Evolutionary conservation across 1,140 invertebrate species (phyloP).

Genomic region (Trichoplusia ni): DNA sequence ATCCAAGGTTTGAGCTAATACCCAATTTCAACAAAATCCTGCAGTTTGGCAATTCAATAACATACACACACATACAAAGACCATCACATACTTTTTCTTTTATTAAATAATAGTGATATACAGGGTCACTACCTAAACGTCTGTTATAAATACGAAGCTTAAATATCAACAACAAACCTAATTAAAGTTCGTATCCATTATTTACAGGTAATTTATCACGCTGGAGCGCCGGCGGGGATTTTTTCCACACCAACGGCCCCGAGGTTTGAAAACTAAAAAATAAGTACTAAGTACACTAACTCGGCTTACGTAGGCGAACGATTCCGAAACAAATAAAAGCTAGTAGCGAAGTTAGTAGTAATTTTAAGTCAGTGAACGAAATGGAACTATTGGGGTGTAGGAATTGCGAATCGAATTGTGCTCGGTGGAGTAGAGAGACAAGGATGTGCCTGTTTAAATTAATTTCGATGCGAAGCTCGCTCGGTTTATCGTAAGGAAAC

Average conservation of each 20-base stretch:
- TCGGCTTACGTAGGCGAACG: conserved; percentile 47
- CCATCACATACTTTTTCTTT: too few species aligned
- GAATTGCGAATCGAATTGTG: conserved; percentile 69
- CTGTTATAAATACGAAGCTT: too few species aligned
- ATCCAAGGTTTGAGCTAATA: too few species aligned
- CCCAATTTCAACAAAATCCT: too few species aligned
- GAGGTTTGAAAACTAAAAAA: conserved; percentile 50
- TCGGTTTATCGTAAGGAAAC: conserved; percentile 16
- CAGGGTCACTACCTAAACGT: too few species aligned
- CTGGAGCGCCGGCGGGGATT: conserved; percentile 32
- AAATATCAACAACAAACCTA: neutral
- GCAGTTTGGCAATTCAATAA: too few species aligned
- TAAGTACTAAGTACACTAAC: conserved; percentile 38
- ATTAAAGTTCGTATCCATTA: conserved; percentile 24
- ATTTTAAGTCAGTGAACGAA: conserved; percentile 70
- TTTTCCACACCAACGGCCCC: conserved; percentile 52
- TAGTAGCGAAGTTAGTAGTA: conserved; percentile 65
- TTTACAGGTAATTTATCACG: conserved; percentile 40
- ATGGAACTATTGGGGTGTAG: conserved; percentile 62
- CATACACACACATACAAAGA: too few species aligned
- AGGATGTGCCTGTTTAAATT: conserved; percentile 49
- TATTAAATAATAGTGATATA: too few species aligned
- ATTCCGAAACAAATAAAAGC: conserved; percentile 60
- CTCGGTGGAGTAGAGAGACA: conserved; percentile 52
- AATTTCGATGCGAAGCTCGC: conserved; percentile 35